Evolutionary conservation across 2,797 vertebrate genomes (phyloP), one percentile per base, ranked within the genome.

Genomic region (Pangasius macronema): DNA sequence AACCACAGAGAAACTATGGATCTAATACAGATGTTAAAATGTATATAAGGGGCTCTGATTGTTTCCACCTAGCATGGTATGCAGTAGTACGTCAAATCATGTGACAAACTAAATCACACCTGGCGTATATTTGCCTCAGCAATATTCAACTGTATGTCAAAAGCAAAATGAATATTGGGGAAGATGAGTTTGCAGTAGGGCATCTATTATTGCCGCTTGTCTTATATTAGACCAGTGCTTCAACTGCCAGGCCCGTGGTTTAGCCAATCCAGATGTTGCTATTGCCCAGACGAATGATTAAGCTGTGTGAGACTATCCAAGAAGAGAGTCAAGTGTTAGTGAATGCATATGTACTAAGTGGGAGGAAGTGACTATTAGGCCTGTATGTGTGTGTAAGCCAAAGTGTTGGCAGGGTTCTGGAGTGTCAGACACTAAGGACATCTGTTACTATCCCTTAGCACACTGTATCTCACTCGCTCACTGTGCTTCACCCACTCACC

Each of bases 371-470:
- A 80, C 76, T 63, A 80, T 73, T 85, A 49, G 80, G 75, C 67
- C 55, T 85, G 68, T 85, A 76, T 84, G 86, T 84, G 85, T 86
- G 59, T 81, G 68, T 80, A 77, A 77, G 89, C 90, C 89, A 89
- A 88, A 42, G 77, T 83, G 86, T 89, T 91, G 87, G 89, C 90
- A 90, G 90, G 90, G 87, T 92, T 89, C 86, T 89, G 89, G 92
- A 91, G 90, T 91, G 90, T 91, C 92, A 92, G 92, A 92, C 90
- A 89, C 88, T 88, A 85, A 87, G 89, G 90, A 90, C 90, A 92
- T 91, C 91, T 92, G 91, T 89, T 90, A 85, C 87, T 89, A 87
- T 89, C 89, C 80, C 87, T 87, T 85, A 89, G 55, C 89, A 90
- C 85, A 77, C 85, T 49, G 51, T 87, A 88, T 87, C 84, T 88